Evolutionary conservation across 2,797 vertebrate genomes (phyloP), one percentile per base, ranked within the genome.

Genomic region (Peromyscus attwateri): DNA sequence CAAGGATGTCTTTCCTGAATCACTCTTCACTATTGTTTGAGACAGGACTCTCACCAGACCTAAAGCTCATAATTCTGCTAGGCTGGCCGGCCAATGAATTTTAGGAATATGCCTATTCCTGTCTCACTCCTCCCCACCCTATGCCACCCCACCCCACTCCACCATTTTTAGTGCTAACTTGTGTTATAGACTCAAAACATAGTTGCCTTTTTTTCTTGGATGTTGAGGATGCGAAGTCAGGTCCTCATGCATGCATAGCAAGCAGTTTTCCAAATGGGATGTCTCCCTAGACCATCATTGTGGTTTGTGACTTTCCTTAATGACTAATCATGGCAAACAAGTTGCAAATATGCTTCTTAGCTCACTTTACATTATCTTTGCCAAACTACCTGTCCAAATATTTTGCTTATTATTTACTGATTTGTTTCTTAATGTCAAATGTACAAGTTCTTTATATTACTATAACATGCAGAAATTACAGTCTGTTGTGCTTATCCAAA

Each of bases 341-440:
- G 16, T 92, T 80, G 87, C 49, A 34, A 34, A 25, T 34, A 46
- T 71, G 19, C 27, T 70, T 70, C 66, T 93, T 82, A 66, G 12
- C 29, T 55, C 40, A 27, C 6, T 88, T 75, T 82, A 9, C 68
- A 49, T 46, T 43, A 77, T 92, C 62, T 92, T 92, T 76, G 19
- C 12, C 95, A 80, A 92, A 89, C 73, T 73, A 46, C 64, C 19
- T 84, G 66, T 82, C 71, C 25, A 87, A 79, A 87, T 64, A 29
- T 12, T 76, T 62, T 60, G 37, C 17, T 57, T 40, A 29, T 16
- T 46, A 55, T 84, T 92, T 37, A 9, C 19, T 83, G 71, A 73
- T 73, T 73, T 71, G 21, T 73, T 94, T 68, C 73, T 77, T 89
- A 77, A 73, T 62, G 21, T 25, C 12, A 11, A 82, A 17, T 76